Evolutionary conservation across 1,140 invertebrate species (phyloP).

Genomic region (Paracyclopina nana): DNA sequence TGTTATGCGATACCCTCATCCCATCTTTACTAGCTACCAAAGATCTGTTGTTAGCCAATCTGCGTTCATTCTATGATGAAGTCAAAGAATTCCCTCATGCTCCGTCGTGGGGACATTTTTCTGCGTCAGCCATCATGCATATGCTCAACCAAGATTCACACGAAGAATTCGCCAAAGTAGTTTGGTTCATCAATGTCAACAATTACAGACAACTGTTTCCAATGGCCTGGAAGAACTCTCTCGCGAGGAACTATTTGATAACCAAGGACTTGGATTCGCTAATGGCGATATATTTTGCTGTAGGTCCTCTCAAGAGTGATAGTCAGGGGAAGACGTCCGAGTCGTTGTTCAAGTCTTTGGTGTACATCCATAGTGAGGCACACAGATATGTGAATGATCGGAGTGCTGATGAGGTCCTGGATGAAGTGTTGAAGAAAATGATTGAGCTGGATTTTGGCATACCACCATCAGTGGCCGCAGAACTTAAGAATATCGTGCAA

Average conservation of each 20-base stretch:
- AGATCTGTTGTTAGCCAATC: too few species aligned
- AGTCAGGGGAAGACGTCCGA: neutral
- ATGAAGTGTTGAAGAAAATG: constrained; percentile 31
- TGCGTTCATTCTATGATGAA: too few species aligned
- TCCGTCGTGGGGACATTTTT: too few species aligned
- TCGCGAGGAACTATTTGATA: constrained; percentile 2
- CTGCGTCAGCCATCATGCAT: too few species aligned
- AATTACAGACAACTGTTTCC: neutral
- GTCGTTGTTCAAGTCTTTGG: neutral
- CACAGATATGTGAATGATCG: neutral
- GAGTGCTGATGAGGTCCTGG: constrained; percentile 17
- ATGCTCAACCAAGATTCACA: too few species aligned
- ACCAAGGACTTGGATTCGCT: neutral
- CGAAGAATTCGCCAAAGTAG: too few species aligned
- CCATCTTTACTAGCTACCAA: too few species aligned
- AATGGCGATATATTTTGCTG: neutral
- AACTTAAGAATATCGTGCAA: neutral
- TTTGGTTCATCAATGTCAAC: neutral
- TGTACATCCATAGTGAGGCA: neutral
- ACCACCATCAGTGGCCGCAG: neutral
- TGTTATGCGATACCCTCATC: too few species aligned
- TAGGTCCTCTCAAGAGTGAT: neutral
- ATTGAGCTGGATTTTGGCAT: constrained; percentile 25
- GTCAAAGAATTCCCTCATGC: too few species aligned
- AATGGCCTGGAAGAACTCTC: constrained; percentile 3